phyloP scores from a whole-genome alignment of 2,888 invertebrate genomes.

The Coleophora flavipennella region DNA sequence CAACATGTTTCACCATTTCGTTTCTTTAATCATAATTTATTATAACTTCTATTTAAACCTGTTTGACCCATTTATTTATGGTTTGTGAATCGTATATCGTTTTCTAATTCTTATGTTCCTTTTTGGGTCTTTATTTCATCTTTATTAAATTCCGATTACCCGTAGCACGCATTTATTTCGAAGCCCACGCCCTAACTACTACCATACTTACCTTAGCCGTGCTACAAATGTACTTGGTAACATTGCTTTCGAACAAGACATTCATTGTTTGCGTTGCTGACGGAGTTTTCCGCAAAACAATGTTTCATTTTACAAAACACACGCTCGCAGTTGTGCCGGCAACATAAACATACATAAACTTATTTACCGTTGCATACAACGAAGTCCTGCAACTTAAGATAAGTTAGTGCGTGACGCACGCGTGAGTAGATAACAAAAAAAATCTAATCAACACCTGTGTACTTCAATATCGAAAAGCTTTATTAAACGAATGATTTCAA shows the following conservation, averaged over 20 bases:
- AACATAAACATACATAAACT: conserved; percentile 12
- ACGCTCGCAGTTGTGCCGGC: conserved; percentile 10
- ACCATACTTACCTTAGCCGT: too few species aligned
- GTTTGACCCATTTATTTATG: too few species aligned
- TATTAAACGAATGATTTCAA: conserved; percentile 11
- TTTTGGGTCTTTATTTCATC: too few species aligned
- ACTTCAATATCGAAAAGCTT: conserved; percentile 6
- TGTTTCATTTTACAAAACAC: conserved; percentile 49
- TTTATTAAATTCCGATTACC: too few species aligned
- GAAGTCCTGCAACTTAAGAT: neutral
- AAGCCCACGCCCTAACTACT: too few species aligned
- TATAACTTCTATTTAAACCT: too few species aligned
- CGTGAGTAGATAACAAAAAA: neutral
- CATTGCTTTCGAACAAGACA: conserved; percentile 33
- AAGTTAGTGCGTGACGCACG: neutral
- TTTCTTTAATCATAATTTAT: too few species aligned
- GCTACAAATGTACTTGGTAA: conserved; percentile 3
- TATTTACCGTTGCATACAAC: neutral
- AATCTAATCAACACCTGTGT: conserved; percentile 8
- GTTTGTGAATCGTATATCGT: too few species aligned
- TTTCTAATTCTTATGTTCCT: too few species aligned
- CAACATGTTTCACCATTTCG: too few species aligned
- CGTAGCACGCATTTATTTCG: too few species aligned
- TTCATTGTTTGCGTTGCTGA: conserved; percentile 33
- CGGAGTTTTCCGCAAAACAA: conserved; percentile 48